Percentiles rank a stretch among this genome's conserved stretches.
Evolutionary conservation across 64 coral and sea anemone genomes (phyloP).

Genomic region (Actinia tenebrosa): DNA sequence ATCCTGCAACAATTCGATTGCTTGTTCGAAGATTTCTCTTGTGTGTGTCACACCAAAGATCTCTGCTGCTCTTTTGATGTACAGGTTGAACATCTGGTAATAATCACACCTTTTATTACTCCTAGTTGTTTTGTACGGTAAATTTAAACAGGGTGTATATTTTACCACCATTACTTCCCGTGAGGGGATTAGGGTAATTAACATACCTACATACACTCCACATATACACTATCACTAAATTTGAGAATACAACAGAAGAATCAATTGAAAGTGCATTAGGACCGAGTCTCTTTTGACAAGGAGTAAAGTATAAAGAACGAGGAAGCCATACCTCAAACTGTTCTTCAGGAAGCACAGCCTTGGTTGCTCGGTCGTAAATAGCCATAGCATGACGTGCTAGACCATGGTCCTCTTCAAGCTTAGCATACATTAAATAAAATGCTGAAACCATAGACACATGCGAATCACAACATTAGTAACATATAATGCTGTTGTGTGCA

Average conservation of each 20-base stretch:
- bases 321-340: conserved; percentile 76
- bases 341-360: conserved; percentile 80
- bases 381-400: conserved; percentile 97
- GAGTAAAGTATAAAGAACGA: neutral
- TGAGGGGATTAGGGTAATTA: too few species aligned
- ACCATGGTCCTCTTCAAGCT: conserved; percentile 96
- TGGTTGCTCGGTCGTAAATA: conserved; percentile 90
- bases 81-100: conserved; percentile 96
- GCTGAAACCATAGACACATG: neutral
- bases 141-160: too few species aligned
- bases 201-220: too few species aligned
- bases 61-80: conserved; percentile 93
- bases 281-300: neutral
- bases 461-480: neutral
- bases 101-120: neutral
- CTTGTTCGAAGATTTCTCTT: conserved; percentile 95
- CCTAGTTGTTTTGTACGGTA: too few species aligned
- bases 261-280: too few species aligned
- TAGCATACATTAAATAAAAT: conserved; percentile 67
- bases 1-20: conserved; percentile 82
- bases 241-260: too few species aligned
- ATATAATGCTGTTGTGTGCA: neutral
- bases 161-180: too few species aligned
- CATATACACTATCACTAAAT: too few species aligned
- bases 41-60: conserved; percentile 99